A percentile compares a stretch with the other conserved stretches of the same genome.
These are phyloP conservation scores for Acleris holmiana DNA, from an alignment of 2,888 invertebrate species.

Conservation along the genomic window DNA sequence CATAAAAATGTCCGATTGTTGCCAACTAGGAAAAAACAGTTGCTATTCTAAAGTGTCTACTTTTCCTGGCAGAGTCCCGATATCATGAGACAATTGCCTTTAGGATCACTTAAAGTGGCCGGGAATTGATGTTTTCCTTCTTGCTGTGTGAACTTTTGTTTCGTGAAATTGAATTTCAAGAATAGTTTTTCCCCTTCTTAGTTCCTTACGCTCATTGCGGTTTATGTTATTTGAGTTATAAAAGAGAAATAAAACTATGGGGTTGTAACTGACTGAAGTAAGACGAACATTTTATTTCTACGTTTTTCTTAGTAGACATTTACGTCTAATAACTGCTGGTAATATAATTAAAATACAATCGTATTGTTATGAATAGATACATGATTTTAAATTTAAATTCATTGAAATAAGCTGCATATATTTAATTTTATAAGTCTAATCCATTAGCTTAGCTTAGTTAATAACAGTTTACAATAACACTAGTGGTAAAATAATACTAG, in stretches of 20 bases:
- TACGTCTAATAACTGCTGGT: too few relatives aligned
- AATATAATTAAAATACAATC: too few relatives aligned
- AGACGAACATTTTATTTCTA: constrained; percentile 20
- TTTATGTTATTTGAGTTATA: constrained; percentile 39
- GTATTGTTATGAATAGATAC: too few relatives aligned
- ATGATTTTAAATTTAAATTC: too few relatives aligned
- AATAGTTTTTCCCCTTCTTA: constrained; percentile 34
- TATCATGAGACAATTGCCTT: constrained; percentile 79
- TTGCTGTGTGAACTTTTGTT: constrained; percentile 55
- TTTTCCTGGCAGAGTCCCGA: constrained; percentile 77
- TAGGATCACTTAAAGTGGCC: constrained; percentile 70
- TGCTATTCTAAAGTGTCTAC: constrained; percentile 77
- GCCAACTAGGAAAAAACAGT: constrained; percentile 81
- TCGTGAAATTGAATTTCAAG: constrained; percentile 48
- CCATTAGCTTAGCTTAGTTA: too few relatives aligned
- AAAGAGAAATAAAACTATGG: constrained; percentile 34
- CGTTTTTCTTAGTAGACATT: too few relatives aligned
- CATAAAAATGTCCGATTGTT: constrained; percentile 79
- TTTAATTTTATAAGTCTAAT: too few relatives aligned
- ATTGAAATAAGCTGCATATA: too few relatives aligned
- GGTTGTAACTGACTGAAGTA: constrained; percentile 15
- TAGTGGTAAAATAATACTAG: too few relatives aligned
- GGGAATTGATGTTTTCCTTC: constrained; percentile 69
- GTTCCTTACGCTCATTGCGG: constrained; percentile 35
- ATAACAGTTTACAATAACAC: too few relatives aligned